Percentiles rank a stretch among this genome's conserved stretches.
phyloP scores from a whole-genome alignment of 1,140 invertebrate species.

The Cyclina sinensis region DNA sequence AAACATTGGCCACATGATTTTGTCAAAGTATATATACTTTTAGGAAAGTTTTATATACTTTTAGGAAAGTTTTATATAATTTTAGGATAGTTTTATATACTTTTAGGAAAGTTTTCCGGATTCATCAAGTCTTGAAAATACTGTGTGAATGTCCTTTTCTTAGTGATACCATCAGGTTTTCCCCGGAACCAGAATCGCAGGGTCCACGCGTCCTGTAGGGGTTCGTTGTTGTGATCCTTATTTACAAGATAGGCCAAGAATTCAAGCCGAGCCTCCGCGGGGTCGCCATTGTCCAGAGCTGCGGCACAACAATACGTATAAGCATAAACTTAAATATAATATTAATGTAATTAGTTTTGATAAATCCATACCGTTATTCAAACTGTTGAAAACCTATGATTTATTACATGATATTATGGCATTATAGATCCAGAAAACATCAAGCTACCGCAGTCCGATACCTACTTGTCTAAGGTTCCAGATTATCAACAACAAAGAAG shows the following conservation, averaged over 20 bases:
- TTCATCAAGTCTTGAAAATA: constrained; percentile 84
- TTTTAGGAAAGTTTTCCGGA: constrained; percentile 80
- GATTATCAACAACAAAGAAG: too few species aligned
- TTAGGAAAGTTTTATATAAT: constrained; percentile 81
- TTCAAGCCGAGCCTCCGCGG: constrained; percentile 79
- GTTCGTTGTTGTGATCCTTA: constrained; percentile 76
- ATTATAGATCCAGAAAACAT: too few species aligned
- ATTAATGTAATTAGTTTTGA: too few species aligned
- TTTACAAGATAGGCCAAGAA: constrained; percentile 82
- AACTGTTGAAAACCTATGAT: too few species aligned
- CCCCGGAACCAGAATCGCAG: constrained; percentile 83
- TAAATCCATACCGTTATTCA: too few species aligned
- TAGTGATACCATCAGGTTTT: constrained; percentile 77
- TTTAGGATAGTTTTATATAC: too few species aligned
- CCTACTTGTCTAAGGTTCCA: too few species aligned
- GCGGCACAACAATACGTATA: background rate
- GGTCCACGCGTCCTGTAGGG: constrained; percentile 82
- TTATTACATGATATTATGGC: too few species aligned
- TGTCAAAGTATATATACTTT: too few species aligned
- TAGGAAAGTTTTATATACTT: constrained; percentile 78
- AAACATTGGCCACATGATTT: too few species aligned
- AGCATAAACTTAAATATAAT: too few species aligned
- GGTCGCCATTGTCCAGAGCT: constrained; percentile 77
- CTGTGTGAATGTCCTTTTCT: constrained; percentile 81
- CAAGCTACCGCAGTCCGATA: too few species aligned